Percentiles rank a stretch among this genome's conserved stretches.
These are phyloP conservation scores for Phortica variegata DNA, from an alignment of 1,140 invertebrate genomes.

Conservation along the genomic window DNA sequence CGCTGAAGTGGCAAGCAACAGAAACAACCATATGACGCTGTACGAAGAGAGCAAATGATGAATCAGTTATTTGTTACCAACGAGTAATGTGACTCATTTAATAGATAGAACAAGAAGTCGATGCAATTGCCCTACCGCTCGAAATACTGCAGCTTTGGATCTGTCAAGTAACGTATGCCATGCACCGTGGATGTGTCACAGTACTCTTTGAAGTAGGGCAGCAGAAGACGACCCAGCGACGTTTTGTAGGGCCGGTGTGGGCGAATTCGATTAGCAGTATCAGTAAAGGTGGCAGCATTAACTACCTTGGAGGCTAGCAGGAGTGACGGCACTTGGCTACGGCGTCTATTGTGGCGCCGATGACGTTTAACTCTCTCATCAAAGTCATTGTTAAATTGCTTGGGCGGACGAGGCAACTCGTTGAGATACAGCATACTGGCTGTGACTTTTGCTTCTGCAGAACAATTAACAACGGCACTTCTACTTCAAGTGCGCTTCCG, in stretches of 20 bases:
- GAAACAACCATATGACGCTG: conserved; percentile 41
- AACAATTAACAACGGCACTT: conserved; percentile 6
- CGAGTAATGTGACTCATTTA: background rate
- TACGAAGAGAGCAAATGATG: background rate
- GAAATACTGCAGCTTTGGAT: conserved; percentile 30
- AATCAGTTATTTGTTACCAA: background rate
- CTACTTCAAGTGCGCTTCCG: conserved; percentile 31
- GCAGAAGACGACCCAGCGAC: background rate
- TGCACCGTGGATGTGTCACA: conserved; percentile 36
- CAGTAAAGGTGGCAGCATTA: too few relatives aligned
- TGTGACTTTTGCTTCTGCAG: background rate
- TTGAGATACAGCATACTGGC: conserved; percentile 30
- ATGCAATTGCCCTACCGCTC: conserved; percentile 28
- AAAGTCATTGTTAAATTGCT: conserved; percentile 19
- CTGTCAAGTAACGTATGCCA: conserved; percentile 38
- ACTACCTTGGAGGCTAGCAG: too few relatives aligned
- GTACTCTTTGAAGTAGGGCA: conserved; percentile 35
- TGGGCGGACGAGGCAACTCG: conserved; percentile 28
- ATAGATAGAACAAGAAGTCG: too few relatives aligned
- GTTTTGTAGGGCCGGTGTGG: background rate
- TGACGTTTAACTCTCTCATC: conserved; percentile 6
- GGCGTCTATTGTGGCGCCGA: too few relatives aligned
- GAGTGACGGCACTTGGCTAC: too few relatives aligned
- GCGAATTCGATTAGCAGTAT: background rate
- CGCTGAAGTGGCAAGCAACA: conserved; percentile 31